phyloP scores from a whole-genome alignment of 2,888 invertebrate genomes.

The Napeogenes sylphis region DNA sequence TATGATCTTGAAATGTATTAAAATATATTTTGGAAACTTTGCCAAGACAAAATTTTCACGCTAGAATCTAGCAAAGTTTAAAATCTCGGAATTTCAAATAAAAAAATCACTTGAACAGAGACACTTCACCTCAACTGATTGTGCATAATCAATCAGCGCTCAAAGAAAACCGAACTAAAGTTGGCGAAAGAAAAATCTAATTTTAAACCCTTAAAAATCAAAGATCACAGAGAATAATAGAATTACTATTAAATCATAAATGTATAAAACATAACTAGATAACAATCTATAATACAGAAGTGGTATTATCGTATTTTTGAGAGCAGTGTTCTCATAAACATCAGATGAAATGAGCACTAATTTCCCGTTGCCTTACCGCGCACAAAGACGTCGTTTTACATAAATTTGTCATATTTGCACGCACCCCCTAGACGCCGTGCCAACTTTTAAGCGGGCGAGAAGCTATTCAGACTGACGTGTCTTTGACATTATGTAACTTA shows the following conservation, averaged over 20 bases:
- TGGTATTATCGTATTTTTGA: slow-evolving; percentile 66
- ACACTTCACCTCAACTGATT: slow-evolving; percentile 8
- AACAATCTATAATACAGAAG: slow-evolving; percentile 51
- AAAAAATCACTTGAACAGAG: too few species aligned
- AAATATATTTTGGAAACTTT: too few species aligned
- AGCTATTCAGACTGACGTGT: slow-evolving; percentile 6
- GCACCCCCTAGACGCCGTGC: slow-evolving; percentile 48
- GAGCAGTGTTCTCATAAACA: slow-evolving; percentile 62
- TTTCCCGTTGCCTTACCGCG: slow-evolving; percentile 52
- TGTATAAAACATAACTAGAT: slow-evolving; percentile 1
- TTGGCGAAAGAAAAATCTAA: too few species aligned
- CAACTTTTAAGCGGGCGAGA: slow-evolving; percentile 47
- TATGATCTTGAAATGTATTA: too few species aligned
- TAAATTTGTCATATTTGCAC: slow-evolving; percentile 76
- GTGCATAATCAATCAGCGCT: slow-evolving; percentile 20
- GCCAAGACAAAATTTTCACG: too few species aligned
- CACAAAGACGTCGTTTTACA: slow-evolving; percentile 63
- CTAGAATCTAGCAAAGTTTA: too few species aligned
- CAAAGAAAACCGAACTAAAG: neutral
- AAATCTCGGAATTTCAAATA: too few species aligned
- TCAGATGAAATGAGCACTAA: slow-evolving; percentile 70
- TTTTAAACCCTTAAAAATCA: too few species aligned
- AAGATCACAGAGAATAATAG: neutral
- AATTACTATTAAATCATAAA: neutral
- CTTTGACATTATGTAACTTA: slow-evolving; percentile 8